Conservation (phyloP, 1,140 invertebrate species). For the Zaprionus africanus region DNA sequence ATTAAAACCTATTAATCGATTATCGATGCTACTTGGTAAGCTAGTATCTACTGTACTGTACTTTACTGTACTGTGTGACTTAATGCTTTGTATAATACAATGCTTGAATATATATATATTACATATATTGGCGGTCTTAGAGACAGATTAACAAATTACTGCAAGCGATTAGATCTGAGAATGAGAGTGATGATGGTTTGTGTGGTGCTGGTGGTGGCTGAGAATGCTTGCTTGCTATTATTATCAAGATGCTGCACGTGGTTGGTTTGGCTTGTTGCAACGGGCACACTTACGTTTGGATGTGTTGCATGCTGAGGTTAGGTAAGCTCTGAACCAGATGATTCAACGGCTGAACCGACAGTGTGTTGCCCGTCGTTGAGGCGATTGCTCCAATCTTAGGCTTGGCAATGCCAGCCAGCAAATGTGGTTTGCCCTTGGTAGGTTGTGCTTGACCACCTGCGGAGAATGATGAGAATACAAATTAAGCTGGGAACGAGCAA, state of each 20-base stretch:
- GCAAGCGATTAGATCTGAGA: constrained; percentile 19
- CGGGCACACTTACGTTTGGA: constrained; percentile 77
- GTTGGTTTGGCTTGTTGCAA: not conserved
- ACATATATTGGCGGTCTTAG: constrained; percentile 36
- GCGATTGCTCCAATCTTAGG: constrained; percentile 68
- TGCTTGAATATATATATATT: constrained; percentile 27
- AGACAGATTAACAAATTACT: constrained; percentile 26
- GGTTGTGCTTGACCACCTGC: constrained; percentile 52
- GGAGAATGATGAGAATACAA: not conserved
- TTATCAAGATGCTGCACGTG: constrained; percentile 7
- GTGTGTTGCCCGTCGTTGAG: constrained; percentile 87
- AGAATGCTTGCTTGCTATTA: constrained; percentile 11
- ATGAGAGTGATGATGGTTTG: constrained; percentile 32
- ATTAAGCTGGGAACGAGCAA: not conserved
- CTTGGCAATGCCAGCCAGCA: constrained; percentile 76
- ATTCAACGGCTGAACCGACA: constrained; percentile 89
- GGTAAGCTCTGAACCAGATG: constrained; percentile 90
- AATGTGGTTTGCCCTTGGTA: constrained; percentile 64
- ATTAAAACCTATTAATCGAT: constrained; percentile 26
- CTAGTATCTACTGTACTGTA: constrained; percentile 8
- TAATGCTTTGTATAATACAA: constrained; percentile 12
- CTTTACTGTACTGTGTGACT: not conserved
- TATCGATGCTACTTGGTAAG: constrained; percentile 4
- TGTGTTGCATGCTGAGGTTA: constrained; percentile 86
- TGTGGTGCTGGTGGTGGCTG: constrained; percentile 15